Evolutionary conservation across 2,888 invertebrate genomes (phyloP).

Genomic region (Ormia ochracea): DNA sequence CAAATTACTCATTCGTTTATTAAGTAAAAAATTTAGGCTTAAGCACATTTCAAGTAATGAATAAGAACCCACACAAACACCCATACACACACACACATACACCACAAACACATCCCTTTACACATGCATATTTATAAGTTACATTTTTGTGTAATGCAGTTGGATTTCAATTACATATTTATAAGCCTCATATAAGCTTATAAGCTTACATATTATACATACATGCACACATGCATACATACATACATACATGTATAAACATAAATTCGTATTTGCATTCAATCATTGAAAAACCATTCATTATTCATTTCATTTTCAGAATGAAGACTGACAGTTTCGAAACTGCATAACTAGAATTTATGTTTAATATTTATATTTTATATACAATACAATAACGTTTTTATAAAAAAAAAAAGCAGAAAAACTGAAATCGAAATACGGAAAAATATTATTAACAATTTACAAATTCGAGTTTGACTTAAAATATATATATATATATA

Average conservation of each 20-base stretch:
- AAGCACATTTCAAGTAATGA: neutral
- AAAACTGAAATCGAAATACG: no score
- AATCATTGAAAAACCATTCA: conserved; percentile 1
- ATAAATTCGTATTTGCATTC: conserved; percentile 14
- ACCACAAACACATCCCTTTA: no score
- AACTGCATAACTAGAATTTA: conserved; percentile 51
- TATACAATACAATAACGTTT: conserved; percentile 28
- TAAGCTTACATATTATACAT: neutral
- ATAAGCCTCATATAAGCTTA: conserved; percentile 8
- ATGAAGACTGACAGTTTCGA: conserved; percentile 59
- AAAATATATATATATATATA: no score
- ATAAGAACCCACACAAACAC: no score
- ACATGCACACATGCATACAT: neutral
- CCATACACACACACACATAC: no score
- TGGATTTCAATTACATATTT: no score
- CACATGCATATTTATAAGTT: no score
- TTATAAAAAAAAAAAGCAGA: conserved; percentile 3
- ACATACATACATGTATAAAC: neutral
- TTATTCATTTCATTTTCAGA: conserved; percentile 50
- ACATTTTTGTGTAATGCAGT: no score
- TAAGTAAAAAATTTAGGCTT: neutral
- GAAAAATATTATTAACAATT: no score
- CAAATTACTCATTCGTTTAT: neutral
- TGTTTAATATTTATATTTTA: conserved; percentile 37
- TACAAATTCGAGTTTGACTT: conserved; percentile 7